Conservation (phyloP, 2,888 invertebrate species). For the Apotomis capreana region DNA sequence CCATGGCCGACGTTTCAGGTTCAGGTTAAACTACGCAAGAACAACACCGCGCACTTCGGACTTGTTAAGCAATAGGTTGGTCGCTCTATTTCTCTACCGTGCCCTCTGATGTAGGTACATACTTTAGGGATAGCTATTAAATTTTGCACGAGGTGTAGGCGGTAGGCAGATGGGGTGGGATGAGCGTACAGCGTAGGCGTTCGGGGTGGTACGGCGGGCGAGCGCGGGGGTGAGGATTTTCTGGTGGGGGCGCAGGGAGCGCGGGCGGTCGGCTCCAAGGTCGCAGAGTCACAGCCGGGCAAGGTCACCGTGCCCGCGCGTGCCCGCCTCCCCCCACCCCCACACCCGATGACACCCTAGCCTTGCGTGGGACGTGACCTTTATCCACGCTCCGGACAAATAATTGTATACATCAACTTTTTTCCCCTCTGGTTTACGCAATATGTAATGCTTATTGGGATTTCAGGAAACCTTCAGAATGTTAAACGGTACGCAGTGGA, state of each 20-base stretch:
- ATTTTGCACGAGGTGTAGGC: constrained; percentile 75
- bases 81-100: constrained; percentile 50
- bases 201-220: constrained; percentile 48
- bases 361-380: constrained; percentile 82
- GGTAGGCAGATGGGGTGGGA: constrained; percentile 58
- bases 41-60: constrained; percentile 9
- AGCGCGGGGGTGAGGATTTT: constrained; percentile 47
- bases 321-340: constrained; percentile 63
- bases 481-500: neutral
- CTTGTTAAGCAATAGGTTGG: constrained; percentile 26
- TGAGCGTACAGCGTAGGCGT: constrained; percentile 62
- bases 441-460: constrained; percentile 68
- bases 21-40: constrained; percentile 23
- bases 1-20: constrained; percentile 8
- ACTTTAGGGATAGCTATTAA: constrained; percentile 63
- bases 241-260: constrained; percentile 48
- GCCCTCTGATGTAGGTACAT: constrained; percentile 55
- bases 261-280: constrained; percentile 74
- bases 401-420: constrained; percentile 65
- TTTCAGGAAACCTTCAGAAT: constrained; percentile 48
- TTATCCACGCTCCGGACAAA: constrained; percentile 79
- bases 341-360: constrained; percentile 73
- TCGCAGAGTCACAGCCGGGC: constrained; percentile 83
- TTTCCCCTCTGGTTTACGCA: constrained; percentile 48
- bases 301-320: constrained; percentile 81